Conservation (phyloP, 1,140 invertebrate species). For the Colletes latitarsis region DNA sequence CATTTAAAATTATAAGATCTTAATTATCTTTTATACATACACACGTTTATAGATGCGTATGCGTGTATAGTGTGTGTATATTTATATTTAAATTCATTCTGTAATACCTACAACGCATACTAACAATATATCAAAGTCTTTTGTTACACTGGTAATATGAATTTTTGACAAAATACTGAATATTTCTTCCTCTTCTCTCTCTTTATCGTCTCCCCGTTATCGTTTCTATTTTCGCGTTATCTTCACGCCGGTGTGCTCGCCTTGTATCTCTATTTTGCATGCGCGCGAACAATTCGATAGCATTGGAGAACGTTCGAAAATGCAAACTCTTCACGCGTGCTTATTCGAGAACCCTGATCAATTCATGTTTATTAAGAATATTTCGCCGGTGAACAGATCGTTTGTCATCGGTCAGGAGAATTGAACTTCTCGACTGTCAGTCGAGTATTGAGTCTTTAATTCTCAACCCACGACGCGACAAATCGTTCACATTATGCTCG, state of each 20-base stretch:
- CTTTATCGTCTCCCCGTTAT: slow-evolving; percentile 23
- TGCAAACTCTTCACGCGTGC: slow-evolving; percentile 21
- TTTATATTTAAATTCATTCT: slow-evolving; percentile 65
- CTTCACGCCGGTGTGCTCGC: background rate
- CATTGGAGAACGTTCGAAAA: slow-evolving; percentile 25
- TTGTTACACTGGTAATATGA: slow-evolving; percentile 65
- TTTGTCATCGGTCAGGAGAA: background rate
- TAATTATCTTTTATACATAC: slow-evolving; percentile 64
- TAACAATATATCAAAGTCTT: slow-evolving; percentile 70
- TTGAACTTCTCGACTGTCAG: background rate
- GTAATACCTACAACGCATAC: slow-evolving; percentile 65
- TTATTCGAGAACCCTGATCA: slow-evolving; percentile 48
- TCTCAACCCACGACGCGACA: slow-evolving; percentile 1
- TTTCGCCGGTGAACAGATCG: slow-evolving; percentile 13
- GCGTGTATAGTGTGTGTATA: slow-evolving; percentile 60
- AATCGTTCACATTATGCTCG: slow-evolving; percentile 14
- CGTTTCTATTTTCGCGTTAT: slow-evolving; percentile 4
- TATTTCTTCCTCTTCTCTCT: slow-evolving; percentile 47
- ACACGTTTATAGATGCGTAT: slow-evolving; percentile 65
- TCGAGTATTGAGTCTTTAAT: too few species aligned
- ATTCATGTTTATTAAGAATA: slow-evolving; percentile 35
- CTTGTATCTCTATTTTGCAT: background rate
- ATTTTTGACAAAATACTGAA: slow-evolving; percentile 70
- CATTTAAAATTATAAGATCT: slow-evolving; percentile 69
- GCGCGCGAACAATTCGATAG: background rate